Percentiles rank a stretch among this genome's conserved stretches.
Conservation (phyloP, 2,888 invertebrate species). For the Oeneis ivallda region DNA sequence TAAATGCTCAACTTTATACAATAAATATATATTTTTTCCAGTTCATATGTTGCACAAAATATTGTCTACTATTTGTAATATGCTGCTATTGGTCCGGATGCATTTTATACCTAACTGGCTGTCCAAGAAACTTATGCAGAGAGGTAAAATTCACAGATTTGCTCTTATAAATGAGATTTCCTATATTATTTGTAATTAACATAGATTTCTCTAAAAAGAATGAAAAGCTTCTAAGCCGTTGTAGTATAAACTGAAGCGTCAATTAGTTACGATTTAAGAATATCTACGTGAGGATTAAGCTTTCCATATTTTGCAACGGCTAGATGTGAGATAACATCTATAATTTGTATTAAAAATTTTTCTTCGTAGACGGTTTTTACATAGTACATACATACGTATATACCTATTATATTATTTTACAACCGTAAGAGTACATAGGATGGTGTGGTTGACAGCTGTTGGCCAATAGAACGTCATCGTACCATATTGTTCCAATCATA, state of each 20-base stretch:
- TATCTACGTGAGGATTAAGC: background rate
- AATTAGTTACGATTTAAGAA: too few relatives aligned
- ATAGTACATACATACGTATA: too few relatives aligned
- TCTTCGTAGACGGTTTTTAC: too few relatives aligned
- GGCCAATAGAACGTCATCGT: too few relatives aligned
- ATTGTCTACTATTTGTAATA: slow-evolving; percentile 53
- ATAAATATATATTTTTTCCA: slow-evolving; percentile 48
- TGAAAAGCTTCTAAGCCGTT: background rate
- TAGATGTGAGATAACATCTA: background rate
- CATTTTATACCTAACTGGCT: slow-evolving; percentile 62
- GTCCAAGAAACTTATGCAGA: slow-evolving; percentile 63
- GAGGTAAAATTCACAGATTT: slow-evolving; percentile 49
- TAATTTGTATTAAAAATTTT: too few relatives aligned
- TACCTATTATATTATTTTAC: too few relatives aligned
- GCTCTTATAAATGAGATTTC: too few relatives aligned
- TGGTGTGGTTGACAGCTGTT: too few relatives aligned
- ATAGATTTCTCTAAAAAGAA: background rate
- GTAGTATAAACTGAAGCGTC: background rate
- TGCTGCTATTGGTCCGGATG: slow-evolving; percentile 73
- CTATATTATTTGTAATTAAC: too few relatives aligned
- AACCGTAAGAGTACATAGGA: too few relatives aligned
- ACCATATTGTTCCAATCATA: too few relatives aligned
- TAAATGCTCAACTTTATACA: too few relatives aligned
- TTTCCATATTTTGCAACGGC: background rate
- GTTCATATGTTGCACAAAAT: slow-evolving; percentile 61